Base-by-base conservation (phyloP, 2,888 invertebrate genomes). In the Sepiola atlantica region DNA sequence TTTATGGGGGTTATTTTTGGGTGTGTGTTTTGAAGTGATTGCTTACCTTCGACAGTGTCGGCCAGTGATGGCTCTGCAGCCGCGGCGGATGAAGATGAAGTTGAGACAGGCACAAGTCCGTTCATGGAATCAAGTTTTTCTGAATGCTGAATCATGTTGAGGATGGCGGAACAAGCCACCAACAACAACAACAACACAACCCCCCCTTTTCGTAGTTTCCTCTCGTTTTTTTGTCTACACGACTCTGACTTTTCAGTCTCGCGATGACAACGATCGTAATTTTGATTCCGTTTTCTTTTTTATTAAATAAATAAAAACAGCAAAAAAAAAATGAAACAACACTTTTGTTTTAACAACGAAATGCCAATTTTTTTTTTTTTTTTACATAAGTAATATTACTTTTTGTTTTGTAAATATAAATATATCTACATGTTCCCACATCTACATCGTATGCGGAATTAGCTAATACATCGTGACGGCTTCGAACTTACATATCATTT, bases 101-200 rank as follows among this genome's bases (percentile, higher is more conserved):
- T 54, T 12, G 92, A 92, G 28, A 92, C 92, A 92, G 92, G 92
- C 92, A 92, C 92, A 45, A 92, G 55, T 92, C 92, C 92, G 92
- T 92, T 92, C 92, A 92, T 92, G 92, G 92, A 92, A 92, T 92
- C 92, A 45, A 92, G 92, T 24, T 92, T 92, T 35, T 92, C 92
- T 55, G 92, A 92, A 54, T 92, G 92, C 92, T 92, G 92, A 92
- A 92, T 92, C 92, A 92, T 92, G 92, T n/a, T 92, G 92, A 92
- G 45, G 92, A 92, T 92, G 92, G 55, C 92, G n/a, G 55, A 45
- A 45, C n/a, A 14, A 55, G 18, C 45, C 54, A 92, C 45, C 54
- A 45, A 35, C n/a, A 45, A 45, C 54, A 45, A 45, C 54, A 92
- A 45, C 54, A 45, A 45, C 54, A 92, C 92, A 55, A 92, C 4